Evolutionary conservation across 1,140 invertebrate species (phyloP).

Genomic region (Rhyzopertha dominica): DNA sequence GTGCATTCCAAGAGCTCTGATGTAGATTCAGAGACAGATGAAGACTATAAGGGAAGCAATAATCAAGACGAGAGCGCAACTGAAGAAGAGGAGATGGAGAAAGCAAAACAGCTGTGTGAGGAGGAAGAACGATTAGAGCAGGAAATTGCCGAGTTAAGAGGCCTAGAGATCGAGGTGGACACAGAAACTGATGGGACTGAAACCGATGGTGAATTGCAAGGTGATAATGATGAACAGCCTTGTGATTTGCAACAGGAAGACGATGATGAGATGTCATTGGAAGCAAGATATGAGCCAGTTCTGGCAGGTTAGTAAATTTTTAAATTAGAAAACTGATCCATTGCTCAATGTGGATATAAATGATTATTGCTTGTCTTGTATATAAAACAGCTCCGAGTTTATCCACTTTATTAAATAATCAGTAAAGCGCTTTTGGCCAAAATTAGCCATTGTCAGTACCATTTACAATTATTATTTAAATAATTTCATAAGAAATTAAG

Average conservation of each 20-base stretch:
- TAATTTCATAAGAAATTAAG: too few species aligned
- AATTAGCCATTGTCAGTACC: too few species aligned
- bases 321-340: too few species aligned
- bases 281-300: conserved; percentile 65
- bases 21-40: conserved; percentile 45
- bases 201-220: conserved; percentile 63
- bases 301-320: too few species aligned
- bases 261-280: conserved; percentile 46
- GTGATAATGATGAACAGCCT: conserved; percentile 52
- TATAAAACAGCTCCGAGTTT: too few species aligned
- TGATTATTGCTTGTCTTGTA: too few species aligned
- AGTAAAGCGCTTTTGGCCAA: too few species aligned
- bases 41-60: conserved; percentile 42
- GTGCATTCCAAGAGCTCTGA: conserved; percentile 20
- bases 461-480: too few species aligned
- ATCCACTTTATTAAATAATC: too few species aligned
- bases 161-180: conserved; percentile 74
- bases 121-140: conserved; percentile 76
- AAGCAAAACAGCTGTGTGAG: conserved; percentile 59
- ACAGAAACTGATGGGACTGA: conserved; percentile 76
- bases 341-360: too few species aligned
- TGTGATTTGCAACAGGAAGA: conserved; percentile 13
- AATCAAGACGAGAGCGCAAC: conserved; percentile 40
- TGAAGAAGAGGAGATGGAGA: conserved; percentile 43
- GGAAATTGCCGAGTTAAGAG: conserved; percentile 74